A percentile compares a stretch with the other conserved stretches of the same genome.
These are phyloP conservation scores for Hyposoter dolosus DNA, from an alignment of 2,888 invertebrate species.

Conservation along the genomic window DNA sequence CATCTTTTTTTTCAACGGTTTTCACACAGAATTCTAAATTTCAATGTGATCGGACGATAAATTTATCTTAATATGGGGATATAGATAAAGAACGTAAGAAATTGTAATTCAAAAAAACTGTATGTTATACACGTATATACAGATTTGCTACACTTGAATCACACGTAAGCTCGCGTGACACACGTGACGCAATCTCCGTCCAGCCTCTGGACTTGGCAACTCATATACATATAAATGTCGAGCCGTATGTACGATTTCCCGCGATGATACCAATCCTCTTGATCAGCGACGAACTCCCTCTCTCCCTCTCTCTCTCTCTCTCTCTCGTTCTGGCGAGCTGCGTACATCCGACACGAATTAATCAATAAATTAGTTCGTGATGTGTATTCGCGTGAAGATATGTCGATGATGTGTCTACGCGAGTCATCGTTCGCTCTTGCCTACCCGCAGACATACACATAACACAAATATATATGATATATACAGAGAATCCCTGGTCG, in stretches of 20 bases:
- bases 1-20: background rate
- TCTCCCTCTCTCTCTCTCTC: constrained; percentile 4
- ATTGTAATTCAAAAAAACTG: background rate
- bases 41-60: background rate
- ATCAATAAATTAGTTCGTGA: constrained; percentile 66
- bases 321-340: constrained; percentile 7
- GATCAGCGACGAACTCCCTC: constrained; percentile 45
- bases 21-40: background rate
- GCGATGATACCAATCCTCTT: constrained; percentile 51
- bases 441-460: background rate
- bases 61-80: background rate
- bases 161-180: constrained; percentile 30
- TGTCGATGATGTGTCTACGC: constrained; percentile 43
- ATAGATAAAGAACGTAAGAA: background rate
- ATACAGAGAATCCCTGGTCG: constrained; percentile 5
- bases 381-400: constrained; percentile 64
- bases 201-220: constrained; percentile 19
- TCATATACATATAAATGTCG: background rate
- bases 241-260: constrained; percentile 45
- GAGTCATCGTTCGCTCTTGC: constrained; percentile 28
- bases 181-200: constrained; percentile 39
- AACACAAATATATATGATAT: background rate
- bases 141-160: constrained; percentile 11
- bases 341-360: constrained; percentile 61
- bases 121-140: background rate